Percentiles rank a stretch among this genome's conserved stretches.
Evolutionary conservation across 2,888 invertebrate species (phyloP).

Genomic region (Acholoe squamosa): DNA sequence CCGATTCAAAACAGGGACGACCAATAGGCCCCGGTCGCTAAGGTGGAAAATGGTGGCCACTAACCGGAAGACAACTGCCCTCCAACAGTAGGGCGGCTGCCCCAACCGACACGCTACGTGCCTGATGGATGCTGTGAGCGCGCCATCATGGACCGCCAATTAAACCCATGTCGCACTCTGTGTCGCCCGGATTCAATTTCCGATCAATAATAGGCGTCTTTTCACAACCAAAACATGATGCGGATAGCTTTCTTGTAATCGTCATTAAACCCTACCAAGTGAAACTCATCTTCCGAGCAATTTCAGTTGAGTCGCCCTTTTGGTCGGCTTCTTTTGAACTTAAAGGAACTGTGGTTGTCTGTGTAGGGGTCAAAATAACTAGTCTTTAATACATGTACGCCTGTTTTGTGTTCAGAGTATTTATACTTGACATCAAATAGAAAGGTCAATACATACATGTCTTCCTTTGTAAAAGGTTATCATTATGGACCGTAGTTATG

Average conservation of each 20-base stretch:
- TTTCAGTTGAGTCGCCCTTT: background rate
- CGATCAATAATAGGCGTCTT: constrained; percentile 9
- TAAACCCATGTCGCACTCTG: background rate
- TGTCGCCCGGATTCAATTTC: constrained; percentile 34
- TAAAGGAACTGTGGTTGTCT: background rate
- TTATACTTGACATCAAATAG: too few relatives aligned
- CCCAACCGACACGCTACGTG: background rate
- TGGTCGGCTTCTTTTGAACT: background rate
- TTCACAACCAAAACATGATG: background rate
- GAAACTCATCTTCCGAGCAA: background rate
- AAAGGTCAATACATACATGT: too few relatives aligned
- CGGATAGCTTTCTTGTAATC: background rate
- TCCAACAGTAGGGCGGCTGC: background rate
- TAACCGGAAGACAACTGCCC: background rate
- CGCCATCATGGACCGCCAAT: background rate
- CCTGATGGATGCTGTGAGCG: background rate
- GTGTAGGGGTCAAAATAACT: background rate
- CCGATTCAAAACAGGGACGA: too few relatives aligned
- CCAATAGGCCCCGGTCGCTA: background rate
- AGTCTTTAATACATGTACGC: too few relatives aligned
- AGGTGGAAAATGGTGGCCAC: constrained; percentile 11
- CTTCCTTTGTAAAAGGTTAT: too few relatives aligned
- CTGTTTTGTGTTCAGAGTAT: too few relatives aligned
- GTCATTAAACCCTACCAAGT: background rate
- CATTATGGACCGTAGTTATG: too few relatives aligned